A percentile compares a stretch with the other conserved stretches of the same genome.
phyloP scores from a whole-genome alignment of 2,113 vertebrate genomes.

The Cyprinus carpio region DNA sequence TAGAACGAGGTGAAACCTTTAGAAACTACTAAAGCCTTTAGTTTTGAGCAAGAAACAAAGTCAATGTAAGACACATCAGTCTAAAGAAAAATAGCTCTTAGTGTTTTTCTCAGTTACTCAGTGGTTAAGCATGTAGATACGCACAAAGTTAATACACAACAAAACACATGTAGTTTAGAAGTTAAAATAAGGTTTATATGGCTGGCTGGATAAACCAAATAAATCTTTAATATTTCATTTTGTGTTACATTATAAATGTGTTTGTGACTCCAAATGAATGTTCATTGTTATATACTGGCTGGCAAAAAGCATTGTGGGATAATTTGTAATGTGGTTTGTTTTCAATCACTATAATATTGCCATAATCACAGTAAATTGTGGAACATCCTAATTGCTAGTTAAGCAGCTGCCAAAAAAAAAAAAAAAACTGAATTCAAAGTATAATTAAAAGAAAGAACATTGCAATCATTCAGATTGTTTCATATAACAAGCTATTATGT shows the following conservation, averaged over 20 bases:
- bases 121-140: not conserved
- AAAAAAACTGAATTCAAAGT: not conserved
- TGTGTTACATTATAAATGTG: not conserved
- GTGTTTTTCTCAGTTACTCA: not conserved
- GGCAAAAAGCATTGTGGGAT: not conserved
- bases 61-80: constrained; percentile 33
- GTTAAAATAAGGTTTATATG: not conserved
- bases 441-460: constrained; percentile 27
- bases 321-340: constrained; percentile 15
- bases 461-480: constrained; percentile 10
- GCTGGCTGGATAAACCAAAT: not conserved
- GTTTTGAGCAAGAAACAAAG: constrained; percentile 12
- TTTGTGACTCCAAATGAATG: not conserved
- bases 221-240: not conserved
- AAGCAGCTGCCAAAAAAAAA: constrained; percentile 5
- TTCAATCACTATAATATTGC: constrained; percentile 30
- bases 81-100: not conserved
- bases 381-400: constrained; percentile 32
- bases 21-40: constrained; percentile 3
- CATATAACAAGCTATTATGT: constrained; percentile 1
- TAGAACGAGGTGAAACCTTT: not conserved
- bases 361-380: constrained; percentile 24
- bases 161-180: not conserved
- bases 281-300: not conserved
- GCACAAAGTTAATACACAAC: not conserved